These are phyloP conservation scores for Hyperoplus lanceolatus DNA, from an alignment of 2,797 vertebrate genomes.

Conservation along the genomic window DNA sequence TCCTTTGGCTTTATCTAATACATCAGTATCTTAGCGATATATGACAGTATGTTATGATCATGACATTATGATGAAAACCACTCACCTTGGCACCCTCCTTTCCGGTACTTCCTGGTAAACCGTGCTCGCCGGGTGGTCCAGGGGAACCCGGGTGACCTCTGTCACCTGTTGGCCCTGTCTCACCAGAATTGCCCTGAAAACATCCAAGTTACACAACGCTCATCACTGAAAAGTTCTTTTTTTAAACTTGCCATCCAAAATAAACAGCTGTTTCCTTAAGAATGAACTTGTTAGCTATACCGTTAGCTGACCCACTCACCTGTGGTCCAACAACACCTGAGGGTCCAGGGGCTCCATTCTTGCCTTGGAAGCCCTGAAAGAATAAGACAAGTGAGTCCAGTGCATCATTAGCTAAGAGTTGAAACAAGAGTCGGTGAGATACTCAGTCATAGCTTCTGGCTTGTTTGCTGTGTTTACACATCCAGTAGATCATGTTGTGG, in stretches of 20 bases:
- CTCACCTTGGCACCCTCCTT: conserved; percentile 93
- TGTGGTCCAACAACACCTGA: conserved; percentile 94
- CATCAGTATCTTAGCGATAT: conserved; percentile 54
- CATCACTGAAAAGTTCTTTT: neutral
- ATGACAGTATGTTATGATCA: conserved; percentile 51
- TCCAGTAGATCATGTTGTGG: neutral
- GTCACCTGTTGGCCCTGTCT: conserved; percentile 91
- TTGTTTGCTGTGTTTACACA: conserved; percentile 22
- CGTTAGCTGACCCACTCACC: conserved; percentile 75
- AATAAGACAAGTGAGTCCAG: conserved; percentile 38
- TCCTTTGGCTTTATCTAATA: conserved; percentile 61
- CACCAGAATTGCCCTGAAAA: conserved; percentile 92
- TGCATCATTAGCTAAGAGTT: conserved; percentile 25
- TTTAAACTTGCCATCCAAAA: neutral
- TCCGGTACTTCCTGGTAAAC: conserved; percentile 92
- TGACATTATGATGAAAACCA: conserved; percentile 48
- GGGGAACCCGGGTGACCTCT: conserved; percentile 94
- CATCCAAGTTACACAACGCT: conserved; percentile 4
- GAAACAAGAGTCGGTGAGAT: neutral
- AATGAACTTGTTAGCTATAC: neutral
- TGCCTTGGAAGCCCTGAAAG: conserved; percentile 93
- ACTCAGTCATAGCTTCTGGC: neutral
- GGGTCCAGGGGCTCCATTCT: conserved; percentile 91
- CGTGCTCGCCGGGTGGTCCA: conserved; percentile 93
- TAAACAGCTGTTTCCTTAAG: conserved; percentile 1